Base-by-base conservation (phyloP, 2,113 vertebrate genomes). In the Festucalex cinctus region DNA sequence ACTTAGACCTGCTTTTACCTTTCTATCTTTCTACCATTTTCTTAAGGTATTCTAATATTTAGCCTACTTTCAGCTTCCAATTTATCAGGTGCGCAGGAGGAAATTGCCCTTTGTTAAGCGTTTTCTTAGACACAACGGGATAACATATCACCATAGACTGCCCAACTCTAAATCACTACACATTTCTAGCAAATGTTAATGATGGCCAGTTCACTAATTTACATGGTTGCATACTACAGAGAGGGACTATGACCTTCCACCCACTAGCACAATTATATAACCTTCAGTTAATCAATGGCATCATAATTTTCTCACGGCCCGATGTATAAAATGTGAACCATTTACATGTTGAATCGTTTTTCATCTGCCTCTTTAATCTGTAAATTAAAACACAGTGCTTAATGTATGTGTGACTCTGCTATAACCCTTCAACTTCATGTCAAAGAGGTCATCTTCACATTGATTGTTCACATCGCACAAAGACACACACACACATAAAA, bases 301-400 rank as follows among this genome's bases (percentile, higher is more conserved):
- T 54, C 51, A 26, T 32, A 24, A 57, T 32, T 57, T 57, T 57
- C 58, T 37, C 59, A 62, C 37, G 37, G n/a, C 4, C 37, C 3
- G 14, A 41, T 13, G 12, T n/a, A 61, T 61, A n/a, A 61, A 36
- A 22, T 43, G 59, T 62, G 37, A 62, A 14, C 20, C 4, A 62
- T 43, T 62, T 24, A 62, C 37, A 62, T 62, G 3, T 41, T 41
- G n/a, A 41, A 20, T 60, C 2, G 5, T 41, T 5, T 57, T 57
- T 17, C 24, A 32, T 57, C 22, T 6, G n/a, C 6, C 37, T 16
- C n/a, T 43, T 41, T 62, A 62, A 62, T 62, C 59, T 20, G 36
- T 41, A 24, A 43, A 43, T 62, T 41, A 43, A 62, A 62, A 43
- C 37, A 62, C 35, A 20, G 19, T 22, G 37, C 59, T 62, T 62